phyloP scores from a whole-genome alignment of 2,888 invertebrate species.

The Pachliopta kotzebuea region DNA sequence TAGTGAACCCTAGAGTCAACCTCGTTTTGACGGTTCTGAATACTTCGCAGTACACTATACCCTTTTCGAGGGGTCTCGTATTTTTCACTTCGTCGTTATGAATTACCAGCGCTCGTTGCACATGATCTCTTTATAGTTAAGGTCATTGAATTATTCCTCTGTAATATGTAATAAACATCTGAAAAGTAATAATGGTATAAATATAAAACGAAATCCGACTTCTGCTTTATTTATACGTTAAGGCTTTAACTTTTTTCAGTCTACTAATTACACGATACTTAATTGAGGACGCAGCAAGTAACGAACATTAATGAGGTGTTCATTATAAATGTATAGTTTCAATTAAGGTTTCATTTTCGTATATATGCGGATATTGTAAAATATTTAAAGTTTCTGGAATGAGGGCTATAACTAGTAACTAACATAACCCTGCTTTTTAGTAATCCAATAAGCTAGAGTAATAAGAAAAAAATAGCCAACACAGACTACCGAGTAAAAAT shows the following conservation, averaged over 20 bases:
- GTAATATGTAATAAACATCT: neutral
- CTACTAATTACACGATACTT: neutral
- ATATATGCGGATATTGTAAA: conserved; percentile 5
- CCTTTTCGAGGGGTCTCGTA: neutral
- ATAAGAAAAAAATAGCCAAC: too few relatives aligned
- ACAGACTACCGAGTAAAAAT: too few relatives aligned
- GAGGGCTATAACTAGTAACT: too few relatives aligned
- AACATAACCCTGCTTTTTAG: too few relatives aligned
- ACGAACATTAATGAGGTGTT: neutral
- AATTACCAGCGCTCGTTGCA: conserved; percentile 7
- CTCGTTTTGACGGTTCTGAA: conserved; percentile 30
- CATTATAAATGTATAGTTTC: conserved; percentile 1
- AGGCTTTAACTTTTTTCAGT: neutral
- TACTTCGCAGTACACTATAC: conserved; percentile 1
- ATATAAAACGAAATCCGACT: neutral
- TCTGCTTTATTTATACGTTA: neutral
- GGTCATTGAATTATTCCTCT: conserved; percentile 1
- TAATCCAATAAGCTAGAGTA: too few relatives aligned
- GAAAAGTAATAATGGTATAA: conserved; percentile 3
- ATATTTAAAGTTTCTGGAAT: conserved; percentile 1
- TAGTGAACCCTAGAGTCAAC: conserved; percentile 35
- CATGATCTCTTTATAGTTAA: conserved; percentile 20
- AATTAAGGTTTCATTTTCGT: conserved; percentile 10
- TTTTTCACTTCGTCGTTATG: conserved; percentile 5
- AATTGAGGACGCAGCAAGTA: neutral